Conservation (phyloP, 2,888 invertebrate species). For the Andrena flavipes region DNA sequence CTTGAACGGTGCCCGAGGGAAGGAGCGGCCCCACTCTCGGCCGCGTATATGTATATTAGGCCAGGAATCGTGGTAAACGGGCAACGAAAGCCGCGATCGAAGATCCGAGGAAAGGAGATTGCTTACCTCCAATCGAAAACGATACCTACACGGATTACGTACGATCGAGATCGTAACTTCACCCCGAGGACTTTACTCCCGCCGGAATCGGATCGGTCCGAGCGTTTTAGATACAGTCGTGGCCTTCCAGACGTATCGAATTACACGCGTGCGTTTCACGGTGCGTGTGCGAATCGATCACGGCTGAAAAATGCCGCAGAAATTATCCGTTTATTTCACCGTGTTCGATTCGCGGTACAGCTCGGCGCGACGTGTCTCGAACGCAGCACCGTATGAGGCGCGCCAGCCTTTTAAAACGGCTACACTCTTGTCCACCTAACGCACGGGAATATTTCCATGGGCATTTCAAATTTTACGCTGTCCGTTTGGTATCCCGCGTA, state of each 20-base stretch:
- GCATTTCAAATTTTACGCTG: background rate
- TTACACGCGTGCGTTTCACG: constrained; percentile 45
- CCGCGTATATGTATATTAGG: constrained; percentile 37
- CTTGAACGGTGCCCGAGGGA: constrained; percentile 25
- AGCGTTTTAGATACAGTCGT: constrained; percentile 24
- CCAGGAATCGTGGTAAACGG: constrained; percentile 39
- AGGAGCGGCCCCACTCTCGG: constrained; percentile 7
- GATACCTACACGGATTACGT: constrained; percentile 67
- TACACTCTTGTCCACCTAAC: background rate
- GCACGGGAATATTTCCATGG: background rate
- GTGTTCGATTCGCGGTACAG: background rate
- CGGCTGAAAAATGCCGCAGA: constrained; percentile 3
- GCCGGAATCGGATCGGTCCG: constrained; percentile 60
- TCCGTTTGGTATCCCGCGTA: background rate
- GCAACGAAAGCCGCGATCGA: constrained; percentile 51
- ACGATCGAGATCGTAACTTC: constrained; percentile 67
- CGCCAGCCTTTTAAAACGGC: background rate
- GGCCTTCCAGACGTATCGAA: constrained; percentile 54
- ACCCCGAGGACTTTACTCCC: constrained; percentile 71
- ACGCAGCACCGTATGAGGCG: background rate
- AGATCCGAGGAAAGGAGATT: constrained; percentile 43
- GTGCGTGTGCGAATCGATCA: constrained; percentile 1
- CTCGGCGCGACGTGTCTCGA: background rate
- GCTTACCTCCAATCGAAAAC: constrained; percentile 62
- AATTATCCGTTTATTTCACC: constrained; percentile 16